phyloP scores from a whole-genome alignment of 1,140 invertebrate species.

The Lasioglossum albipes region DNA sequence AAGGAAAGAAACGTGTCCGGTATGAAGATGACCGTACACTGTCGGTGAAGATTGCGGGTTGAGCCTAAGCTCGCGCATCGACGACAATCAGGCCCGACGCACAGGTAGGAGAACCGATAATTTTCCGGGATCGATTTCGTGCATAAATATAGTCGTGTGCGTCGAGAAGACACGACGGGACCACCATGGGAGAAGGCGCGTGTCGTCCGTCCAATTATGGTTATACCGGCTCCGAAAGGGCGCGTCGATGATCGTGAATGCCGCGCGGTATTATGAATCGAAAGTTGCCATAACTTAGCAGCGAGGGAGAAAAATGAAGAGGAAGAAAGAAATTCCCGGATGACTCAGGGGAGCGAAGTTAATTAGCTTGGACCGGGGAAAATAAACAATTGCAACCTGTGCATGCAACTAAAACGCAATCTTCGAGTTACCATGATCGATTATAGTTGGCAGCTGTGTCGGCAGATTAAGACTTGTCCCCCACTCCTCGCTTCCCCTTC shows the following conservation, averaged over 20 bases:
- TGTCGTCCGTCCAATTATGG: conserved; percentile 58
- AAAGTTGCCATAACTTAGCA: background rate
- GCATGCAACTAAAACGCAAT: background rate
- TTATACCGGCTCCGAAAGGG: conserved; percentile 3
- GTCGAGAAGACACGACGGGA: conserved; percentile 38
- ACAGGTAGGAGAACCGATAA: conserved; percentile 40
- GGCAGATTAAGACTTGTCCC: no score
- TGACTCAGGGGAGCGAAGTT: background rate
- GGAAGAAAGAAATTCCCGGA: background rate
- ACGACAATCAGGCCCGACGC: conserved; percentile 26
- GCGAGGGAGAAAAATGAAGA: no score
- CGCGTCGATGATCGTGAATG: conserved; percentile 4
- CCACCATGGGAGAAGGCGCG: conserved; percentile 55
- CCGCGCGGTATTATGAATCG: background rate
- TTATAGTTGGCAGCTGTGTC: background rate
- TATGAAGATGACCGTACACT: no score
- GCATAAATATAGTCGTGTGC: conserved; percentile 42
- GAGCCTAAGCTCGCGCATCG: conserved; percentile 14
- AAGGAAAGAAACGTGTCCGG: no score
- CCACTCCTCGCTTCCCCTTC: no score
- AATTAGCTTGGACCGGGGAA: background rate
- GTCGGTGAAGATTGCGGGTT: conserved; percentile 3
- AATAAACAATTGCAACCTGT: background rate
- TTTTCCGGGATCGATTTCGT: conserved; percentile 43
- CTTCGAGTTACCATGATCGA: background rate